A percentile compares a stretch with the other conserved stretches of the same genome.
These are phyloP conservation scores for Nanorana parkeri DNA, from an alignment of 2,113 vertebrate genomes.

Conservation along the genomic window DNA sequence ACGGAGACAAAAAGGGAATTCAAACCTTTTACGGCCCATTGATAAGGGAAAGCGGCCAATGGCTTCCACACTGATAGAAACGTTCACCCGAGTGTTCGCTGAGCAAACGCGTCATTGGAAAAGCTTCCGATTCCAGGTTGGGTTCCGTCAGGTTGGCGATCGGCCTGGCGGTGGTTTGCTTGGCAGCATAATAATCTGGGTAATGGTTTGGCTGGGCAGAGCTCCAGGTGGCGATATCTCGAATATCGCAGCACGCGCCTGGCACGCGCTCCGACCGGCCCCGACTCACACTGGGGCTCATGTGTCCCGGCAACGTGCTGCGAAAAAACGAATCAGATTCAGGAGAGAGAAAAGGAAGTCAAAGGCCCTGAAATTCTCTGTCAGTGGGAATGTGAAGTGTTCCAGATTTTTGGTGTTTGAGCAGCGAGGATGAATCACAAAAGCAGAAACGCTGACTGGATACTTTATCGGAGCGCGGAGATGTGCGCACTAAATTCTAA, in stretches of 20 bases:
- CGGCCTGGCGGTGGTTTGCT: constrained; percentile 39
- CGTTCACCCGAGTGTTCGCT: constrained; percentile 32
- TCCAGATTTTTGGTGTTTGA: background rate
- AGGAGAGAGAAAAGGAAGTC: constrained; percentile 1
- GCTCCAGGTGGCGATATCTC: constrained; percentile 53
- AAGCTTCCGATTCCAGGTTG: constrained; percentile 50
- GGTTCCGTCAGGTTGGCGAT: constrained; percentile 34
- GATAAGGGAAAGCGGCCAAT: background rate
- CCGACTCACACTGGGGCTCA: background rate
- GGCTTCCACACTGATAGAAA: background rate
- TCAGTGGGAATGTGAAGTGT: background rate
- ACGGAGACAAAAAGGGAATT: background rate
- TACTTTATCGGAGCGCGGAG: background rate
- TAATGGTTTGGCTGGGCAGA: constrained; percentile 47
- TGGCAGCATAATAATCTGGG: constrained; percentile 54
- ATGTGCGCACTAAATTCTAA: constrained; percentile 6
- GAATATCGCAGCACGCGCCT: constrained; percentile 5
- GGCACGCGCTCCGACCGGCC: background rate
- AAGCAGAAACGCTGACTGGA: background rate
- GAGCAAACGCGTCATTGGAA: constrained; percentile 52
- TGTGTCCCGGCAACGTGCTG: background rate
- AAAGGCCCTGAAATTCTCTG: background rate
- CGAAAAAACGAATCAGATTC: constrained; percentile 1
- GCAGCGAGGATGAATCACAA: background rate
- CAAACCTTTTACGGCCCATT: background rate